phyloP scores from a whole-genome alignment of 2,113 vertebrate species.

The Sterrhoptilus dennistouni region DNA sequence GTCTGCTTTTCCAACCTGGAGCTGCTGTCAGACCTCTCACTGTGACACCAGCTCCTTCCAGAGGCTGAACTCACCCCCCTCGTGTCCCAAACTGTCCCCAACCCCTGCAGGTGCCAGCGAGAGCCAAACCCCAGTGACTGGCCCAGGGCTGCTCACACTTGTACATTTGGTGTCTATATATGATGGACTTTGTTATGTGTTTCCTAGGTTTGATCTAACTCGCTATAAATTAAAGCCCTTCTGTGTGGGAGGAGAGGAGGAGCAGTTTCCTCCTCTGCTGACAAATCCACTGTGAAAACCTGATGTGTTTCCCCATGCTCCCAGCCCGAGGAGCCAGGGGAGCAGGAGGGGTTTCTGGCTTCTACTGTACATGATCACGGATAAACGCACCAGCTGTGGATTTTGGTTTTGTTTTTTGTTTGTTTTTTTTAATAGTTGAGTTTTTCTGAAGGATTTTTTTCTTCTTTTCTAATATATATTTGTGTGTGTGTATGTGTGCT shows the following conservation, averaged over 20 bases:
- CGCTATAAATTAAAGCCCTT: conserved; percentile 41
- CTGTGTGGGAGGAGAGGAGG: conserved; percentile 33
- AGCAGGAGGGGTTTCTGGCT: conserved; percentile 3
- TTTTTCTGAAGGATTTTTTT: conserved; percentile 40
- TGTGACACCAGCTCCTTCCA: background rate
- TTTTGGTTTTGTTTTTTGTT: background rate
- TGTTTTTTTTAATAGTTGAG: background rate
- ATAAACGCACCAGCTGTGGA: conserved; percentile 6
- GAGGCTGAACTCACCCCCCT: background rate
- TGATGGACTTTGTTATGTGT: conserved; percentile 36
- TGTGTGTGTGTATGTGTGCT: conserved; percentile 20
- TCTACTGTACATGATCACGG: conserved; percentile 11
- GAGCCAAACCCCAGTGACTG: background rate
- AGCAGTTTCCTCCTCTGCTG: conserved; percentile 16
- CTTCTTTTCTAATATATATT: conserved; percentile 52
- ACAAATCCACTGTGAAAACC: conserved; percentile 58
- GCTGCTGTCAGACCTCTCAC: background rate
- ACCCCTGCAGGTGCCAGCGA: background rate
- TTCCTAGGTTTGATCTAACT: conserved; percentile 31
- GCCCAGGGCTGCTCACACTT: background rate
- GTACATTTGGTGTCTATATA: conserved; percentile 68
- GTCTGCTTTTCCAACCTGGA: background rate
- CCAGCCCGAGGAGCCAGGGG: background rate
- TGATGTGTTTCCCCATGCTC: background rate
- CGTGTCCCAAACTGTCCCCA: background rate